Evolutionary conservation across 2,113 vertebrate genomes (phyloP).

Genomic region (Redunca redunca): DNA sequence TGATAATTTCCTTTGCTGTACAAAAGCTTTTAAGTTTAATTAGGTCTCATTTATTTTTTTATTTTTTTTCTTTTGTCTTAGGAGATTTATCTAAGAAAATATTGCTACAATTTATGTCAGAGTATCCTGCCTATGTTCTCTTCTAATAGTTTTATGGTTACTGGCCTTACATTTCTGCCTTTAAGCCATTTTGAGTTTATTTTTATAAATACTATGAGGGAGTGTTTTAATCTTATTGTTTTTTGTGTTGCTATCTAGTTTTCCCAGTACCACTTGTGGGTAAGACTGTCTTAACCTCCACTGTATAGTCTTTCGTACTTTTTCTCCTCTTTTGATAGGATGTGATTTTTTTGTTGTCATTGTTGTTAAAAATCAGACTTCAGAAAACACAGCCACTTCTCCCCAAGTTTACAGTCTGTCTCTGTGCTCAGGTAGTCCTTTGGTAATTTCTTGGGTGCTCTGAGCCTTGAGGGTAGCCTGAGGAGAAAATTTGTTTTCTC

Average conservation of each 20-base stretch:
- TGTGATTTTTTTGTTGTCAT: neutral
- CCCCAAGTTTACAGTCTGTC: neutral
- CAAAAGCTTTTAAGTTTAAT: neutral
- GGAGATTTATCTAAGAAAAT: neutral
- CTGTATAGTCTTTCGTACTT: neutral
- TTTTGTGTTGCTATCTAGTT: neutral
- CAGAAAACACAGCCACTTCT: neutral
- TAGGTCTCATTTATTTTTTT: neutral
- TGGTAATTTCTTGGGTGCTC: neutral
- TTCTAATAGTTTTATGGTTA: neutral
- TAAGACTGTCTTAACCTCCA: neutral
- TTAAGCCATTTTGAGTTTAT: neutral
- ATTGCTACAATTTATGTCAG: neutral
- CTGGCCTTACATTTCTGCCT: neutral
- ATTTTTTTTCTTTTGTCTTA: neutral
- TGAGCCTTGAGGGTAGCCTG: neutral
- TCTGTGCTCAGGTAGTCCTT: neutral
- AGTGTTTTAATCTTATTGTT: neutral
- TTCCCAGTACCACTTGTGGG: neutral
- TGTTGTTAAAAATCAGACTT: neutral
- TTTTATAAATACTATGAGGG: neutral
- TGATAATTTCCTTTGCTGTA: neutral
- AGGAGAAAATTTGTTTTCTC: neutral
- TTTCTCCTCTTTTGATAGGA: neutral
- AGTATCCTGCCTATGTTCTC: neutral